Evolutionary conservation across 2,888 invertebrate genomes (phyloP).

Genomic region (Lasioglossum malachurum): DNA sequence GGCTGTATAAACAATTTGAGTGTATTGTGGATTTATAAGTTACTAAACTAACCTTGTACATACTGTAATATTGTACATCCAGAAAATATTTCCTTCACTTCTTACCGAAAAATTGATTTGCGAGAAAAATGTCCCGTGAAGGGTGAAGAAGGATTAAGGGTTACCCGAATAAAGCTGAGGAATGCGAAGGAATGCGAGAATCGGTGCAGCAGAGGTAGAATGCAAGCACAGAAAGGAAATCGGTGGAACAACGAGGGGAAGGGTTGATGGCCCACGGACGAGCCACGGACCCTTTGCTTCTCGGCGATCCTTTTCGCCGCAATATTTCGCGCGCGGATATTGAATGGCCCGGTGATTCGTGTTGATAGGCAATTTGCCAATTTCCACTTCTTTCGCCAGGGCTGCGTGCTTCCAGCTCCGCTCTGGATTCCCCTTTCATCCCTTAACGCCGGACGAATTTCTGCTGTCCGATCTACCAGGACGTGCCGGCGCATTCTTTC

Average conservation of each 20-base stretch:
- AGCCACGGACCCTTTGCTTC: slow-evolving; percentile 39
- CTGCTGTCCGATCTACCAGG: slow-evolving; percentile 3
- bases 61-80: too few species aligned
- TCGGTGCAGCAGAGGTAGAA: not conserved
- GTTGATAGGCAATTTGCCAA: slow-evolving; percentile 78
- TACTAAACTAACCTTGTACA: too few species aligned
- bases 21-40: not conserved
- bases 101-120: not conserved
- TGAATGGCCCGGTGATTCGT: slow-evolving; percentile 75
- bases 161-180: not conserved
- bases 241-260: slow-evolving; percentile 53
- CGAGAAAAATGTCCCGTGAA: not conserved
- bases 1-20: not conserved
- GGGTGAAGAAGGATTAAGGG: not conserved
- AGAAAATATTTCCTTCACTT: not conserved
- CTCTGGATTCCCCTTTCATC: slow-evolving; percentile 16
- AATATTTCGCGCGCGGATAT: slow-evolving; percentile 74
- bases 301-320: slow-evolving; percentile 50
- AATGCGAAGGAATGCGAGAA: not conserved
- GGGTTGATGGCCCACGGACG: slow-evolving; percentile 8
- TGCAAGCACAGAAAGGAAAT: slow-evolving; percentile 48
- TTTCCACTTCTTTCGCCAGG: slow-evolving; percentile 65
- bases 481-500: slow-evolving; percentile 19
- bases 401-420: not conserved
- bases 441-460: slow-evolving; percentile 13